Evolutionary conservation across 1,140 invertebrate genomes (phyloP), one percentile per base, ranked within the genome.

Genomic region (Orchesella cincta): DNA sequence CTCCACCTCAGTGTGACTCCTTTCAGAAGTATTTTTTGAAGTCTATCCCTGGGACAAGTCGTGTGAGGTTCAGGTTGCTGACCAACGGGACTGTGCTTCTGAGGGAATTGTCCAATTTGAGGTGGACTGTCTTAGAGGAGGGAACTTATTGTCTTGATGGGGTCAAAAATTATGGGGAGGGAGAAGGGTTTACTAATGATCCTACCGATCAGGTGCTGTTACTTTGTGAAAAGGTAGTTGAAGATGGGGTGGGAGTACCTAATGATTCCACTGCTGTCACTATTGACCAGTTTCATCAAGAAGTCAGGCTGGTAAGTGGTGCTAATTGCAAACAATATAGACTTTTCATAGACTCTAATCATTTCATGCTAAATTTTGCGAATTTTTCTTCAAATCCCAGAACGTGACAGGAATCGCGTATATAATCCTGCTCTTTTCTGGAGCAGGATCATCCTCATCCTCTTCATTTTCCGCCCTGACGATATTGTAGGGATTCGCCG

Each of bases 11-110:
- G 3, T 73, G 71, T 35, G 20, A 73, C 2, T 5, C 5, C 31
- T 67, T 67, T 46, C 34, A 39, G 33, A 73, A 36, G 71, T 51
- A 36, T 46, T 73, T 73, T 14, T 18, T 73, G 20, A 73, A 73
- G 34, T 31, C 71, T 5, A 26, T 73, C 26, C 71, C 71, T 39
- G 36, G 67, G 29, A 73, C 12, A 35, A 46, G 23, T 23, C 18
- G 71, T 14, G 71, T 73, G 3, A 73, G 34, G 29, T 73, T 39
- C 39, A 36, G 71, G 28, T 26, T 73, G 23, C 36, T 73, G 3
- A 51, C 39, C 3, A 51, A 73, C 46, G 71, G 71, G 1, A 73
- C 2, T 29, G 71, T 73, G 18, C 3, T 73, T 1, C 34, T 73
- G 2, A 20, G 71, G 18, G 71, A 73, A 73, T 12, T 73, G 18